Percentiles rank a stretch among this genome's conserved stretches.
phyloP scores from a whole-genome alignment of 2,797 vertebrate species.

The Aplochiton taeniatus region DNA sequence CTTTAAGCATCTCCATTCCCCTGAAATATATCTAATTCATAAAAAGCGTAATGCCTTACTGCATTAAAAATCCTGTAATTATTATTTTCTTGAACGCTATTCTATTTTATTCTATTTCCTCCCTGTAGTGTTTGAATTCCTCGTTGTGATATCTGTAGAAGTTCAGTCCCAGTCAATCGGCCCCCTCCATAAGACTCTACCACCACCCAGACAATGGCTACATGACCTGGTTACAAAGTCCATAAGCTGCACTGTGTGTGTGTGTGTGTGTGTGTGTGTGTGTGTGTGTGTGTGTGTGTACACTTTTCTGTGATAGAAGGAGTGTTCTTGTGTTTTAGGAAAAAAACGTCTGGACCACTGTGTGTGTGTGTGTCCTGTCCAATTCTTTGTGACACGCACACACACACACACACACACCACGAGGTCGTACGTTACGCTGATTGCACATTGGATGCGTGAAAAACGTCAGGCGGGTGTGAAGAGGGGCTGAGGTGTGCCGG shows the following conservation, averaged over 20 bases:
- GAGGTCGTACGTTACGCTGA: constrained; percentile 66
- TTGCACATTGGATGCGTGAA: constrained; percentile 76
- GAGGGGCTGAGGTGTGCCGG: constrained; percentile 46
- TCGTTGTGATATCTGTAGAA: too few species aligned
- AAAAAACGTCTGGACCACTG: neutral
- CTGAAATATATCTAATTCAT: too few species aligned
- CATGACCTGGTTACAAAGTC: constrained; percentile 61
- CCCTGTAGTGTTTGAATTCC: neutral
- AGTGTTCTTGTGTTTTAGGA: neutral
- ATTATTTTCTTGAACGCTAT: neutral
- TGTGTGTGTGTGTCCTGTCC: constrained; percentile 27
- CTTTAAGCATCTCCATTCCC: too few species aligned
- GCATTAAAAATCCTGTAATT: neutral
- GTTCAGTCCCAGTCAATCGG: too few species aligned
- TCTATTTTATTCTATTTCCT: neutral
- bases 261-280: neutral
- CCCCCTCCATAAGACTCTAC: neutral
- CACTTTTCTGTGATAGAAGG: neutral
- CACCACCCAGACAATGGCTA: constrained; percentile 28
- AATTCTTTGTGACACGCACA: constrained; percentile 49
- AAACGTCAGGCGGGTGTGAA: constrained; percentile 40
- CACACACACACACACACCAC: too few species aligned
- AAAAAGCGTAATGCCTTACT: too few species aligned
- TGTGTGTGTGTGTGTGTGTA: neutral
- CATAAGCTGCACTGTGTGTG: constrained; percentile 39